Base-by-base conservation (phyloP, 1,140 invertebrate genomes). In the Littorina saxatilis region DNA sequence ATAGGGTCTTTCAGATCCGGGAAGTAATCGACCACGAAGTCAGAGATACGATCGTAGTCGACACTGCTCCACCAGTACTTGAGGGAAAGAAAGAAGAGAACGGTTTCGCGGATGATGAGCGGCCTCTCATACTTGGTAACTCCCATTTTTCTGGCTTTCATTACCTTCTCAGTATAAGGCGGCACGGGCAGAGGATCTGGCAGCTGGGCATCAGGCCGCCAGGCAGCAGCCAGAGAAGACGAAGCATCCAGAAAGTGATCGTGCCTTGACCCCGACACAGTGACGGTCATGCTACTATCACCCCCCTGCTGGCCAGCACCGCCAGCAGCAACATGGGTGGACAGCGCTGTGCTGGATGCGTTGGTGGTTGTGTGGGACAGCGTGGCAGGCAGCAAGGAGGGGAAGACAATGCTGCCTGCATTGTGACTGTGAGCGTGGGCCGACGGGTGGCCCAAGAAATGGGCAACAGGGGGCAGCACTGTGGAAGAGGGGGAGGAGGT, bases 41-140 rank as follows among this genome's bases (percentile, higher is more conserved):
- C 73, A 11, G 83, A 85, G 40, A 85, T 85, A 27, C 83, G 76
- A 40, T 85, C 83, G 76, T 85, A 85, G 74, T 85, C 83, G 52
- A 80, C 72, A 52, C 81, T 82, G 66, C 81, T 85, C 83, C 83
- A 85, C 61, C 80, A 81, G 74, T 85, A 80, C 72, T 85, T 85
- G 78, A 73, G 79, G 50, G 82, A 79, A 23, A 85, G 81, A 77
- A 81, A 85, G 77, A 85, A 85, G 43, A 80, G 81, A 43, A 82
- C 81, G 4, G 83, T 85, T 61, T 85, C 83, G n/a, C 83, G 70
- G 29, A 85, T 78, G 77, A 85, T 80, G 50, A 81, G 82, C 32
- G 83, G 81, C 37, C 83, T 52, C 32, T 82, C 81, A 81, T 75
- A 82, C 58, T 81, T 80, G 43, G 79, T 76, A 27, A 80, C 82